Evolutionary conservation across 1,140 invertebrate genomes (phyloP).

Genomic region (Drosophila lacteicornis): DNA sequence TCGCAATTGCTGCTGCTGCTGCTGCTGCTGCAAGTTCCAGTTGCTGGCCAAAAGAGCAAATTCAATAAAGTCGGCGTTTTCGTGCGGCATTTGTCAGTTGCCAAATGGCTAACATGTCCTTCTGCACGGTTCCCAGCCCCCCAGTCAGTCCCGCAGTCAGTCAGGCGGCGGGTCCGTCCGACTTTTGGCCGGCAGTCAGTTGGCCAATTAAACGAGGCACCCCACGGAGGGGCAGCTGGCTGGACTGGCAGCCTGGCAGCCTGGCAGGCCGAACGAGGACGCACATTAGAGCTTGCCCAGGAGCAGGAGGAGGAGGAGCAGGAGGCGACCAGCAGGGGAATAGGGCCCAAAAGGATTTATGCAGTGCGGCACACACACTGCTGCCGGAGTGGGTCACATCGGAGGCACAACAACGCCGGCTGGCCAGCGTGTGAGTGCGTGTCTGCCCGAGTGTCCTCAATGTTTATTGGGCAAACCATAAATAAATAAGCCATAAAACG

Average conservation of each 20-base stretch:
- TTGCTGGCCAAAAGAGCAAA: constrained; percentile 39
- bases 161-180: not conserved
- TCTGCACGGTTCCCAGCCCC: constrained; percentile 7
- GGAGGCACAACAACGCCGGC: not conserved
- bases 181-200: constrained; percentile 23
- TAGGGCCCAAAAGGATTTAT: constrained; percentile 55
- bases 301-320: not conserved
- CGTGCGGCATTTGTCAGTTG: constrained; percentile 54
- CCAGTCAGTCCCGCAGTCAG: not conserved
- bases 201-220: constrained; percentile 48
- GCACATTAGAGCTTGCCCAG: constrained; percentile 66
- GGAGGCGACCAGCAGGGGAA: constrained; percentile 4
- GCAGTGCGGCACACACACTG: constrained; percentile 56
- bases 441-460: constrained; percentile 39
- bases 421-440: constrained; percentile 23
- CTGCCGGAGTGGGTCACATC: constrained; percentile 27
- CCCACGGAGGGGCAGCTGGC: constrained; percentile 19
- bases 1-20: constrained; percentile 21
- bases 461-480: constrained; percentile 58
- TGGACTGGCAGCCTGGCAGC: constrained; percentile 30
- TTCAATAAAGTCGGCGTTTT: constrained; percentile 49
- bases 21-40: constrained; percentile 3
- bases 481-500: constrained; percentile 62
- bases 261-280: constrained; percentile 71
- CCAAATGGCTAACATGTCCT: constrained; percentile 54